A percentile compares a stretch with the other conserved stretches of the same genome.
Evolutionary conservation across 2,797 vertebrate genomes (phyloP).

Genomic region (Alauda arvensis): DNA sequence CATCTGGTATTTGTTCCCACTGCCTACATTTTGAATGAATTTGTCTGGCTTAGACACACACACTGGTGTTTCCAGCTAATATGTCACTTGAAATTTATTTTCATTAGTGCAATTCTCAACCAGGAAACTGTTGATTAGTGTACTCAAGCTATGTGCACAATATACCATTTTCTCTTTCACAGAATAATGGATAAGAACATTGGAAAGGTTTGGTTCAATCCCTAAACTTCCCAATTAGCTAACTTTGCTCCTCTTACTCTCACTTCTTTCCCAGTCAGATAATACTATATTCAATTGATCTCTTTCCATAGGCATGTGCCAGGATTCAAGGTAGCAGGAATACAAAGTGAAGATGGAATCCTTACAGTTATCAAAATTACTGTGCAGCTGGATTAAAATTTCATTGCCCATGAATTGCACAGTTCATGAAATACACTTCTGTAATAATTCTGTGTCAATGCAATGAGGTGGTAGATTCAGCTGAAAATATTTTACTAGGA

Average conservation of each 20-base stretch:
- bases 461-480: not conserved
- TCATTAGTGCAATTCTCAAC: not conserved
- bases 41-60: not conserved
- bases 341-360: not conserved
- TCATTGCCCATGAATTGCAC: not conserved
- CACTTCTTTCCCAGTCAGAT: not conserved
- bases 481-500: not conserved
- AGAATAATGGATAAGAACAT: not conserved
- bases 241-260: not conserved
- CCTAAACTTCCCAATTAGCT: not conserved
- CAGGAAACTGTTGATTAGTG: not conserved
- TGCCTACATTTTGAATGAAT: not conserved
- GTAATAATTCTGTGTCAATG: conserved; percentile 16
- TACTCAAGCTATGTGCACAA: not conserved
- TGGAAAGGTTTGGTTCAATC: not conserved
- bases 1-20: not conserved
- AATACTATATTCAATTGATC: not conserved
- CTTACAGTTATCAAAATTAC: not conserved
- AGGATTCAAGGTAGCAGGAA: not conserved
- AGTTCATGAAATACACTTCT: conserved; percentile 8
- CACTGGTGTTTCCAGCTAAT: not conserved
- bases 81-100: conserved; percentile 11
- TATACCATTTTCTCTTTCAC: not conserved
- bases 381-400: conserved; percentile 16
- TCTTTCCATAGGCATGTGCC: not conserved